phyloP scores from a whole-genome alignment of 2,113 vertebrate species.

The Apteryx mantelli region DNA sequence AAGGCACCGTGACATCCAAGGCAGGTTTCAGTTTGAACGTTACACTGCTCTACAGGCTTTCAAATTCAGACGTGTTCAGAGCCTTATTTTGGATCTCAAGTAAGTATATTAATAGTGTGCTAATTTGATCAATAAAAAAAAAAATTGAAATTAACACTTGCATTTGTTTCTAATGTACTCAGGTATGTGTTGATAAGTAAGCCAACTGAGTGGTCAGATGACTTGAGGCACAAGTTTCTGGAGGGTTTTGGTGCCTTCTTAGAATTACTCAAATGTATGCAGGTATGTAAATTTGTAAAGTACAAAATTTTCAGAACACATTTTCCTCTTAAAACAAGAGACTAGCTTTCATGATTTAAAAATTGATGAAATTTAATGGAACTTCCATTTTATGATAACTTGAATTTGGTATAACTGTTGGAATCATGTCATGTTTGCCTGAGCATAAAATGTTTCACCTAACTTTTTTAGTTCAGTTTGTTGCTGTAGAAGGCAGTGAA shows the following conservation, averaged over 20 bases:
- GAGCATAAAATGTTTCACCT: not conserved
- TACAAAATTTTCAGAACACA: not conserved
- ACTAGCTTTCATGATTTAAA: not conserved
- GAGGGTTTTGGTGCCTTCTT: constrained; percentile 93
- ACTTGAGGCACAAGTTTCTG: constrained; percentile 90
- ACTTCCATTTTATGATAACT: not conserved
- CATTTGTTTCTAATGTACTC: constrained; percentile 18
- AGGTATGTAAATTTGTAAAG: constrained; percentile 78
- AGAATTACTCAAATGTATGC: constrained; percentile 96
- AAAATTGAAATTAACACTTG: not conserved
- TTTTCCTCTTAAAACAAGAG: not conserved
- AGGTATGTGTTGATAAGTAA: constrained; percentile 95
- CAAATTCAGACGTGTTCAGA: constrained; percentile 96
- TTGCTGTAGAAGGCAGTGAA: not conserved
- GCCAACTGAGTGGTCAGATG: constrained; percentile 89
- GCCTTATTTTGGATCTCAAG: constrained; percentile 96
- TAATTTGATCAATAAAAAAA: not conserved
- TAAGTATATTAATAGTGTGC: constrained; percentile 68
- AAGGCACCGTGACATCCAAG: constrained; percentile 90
- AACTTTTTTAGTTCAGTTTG: not conserved
- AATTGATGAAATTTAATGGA: not conserved
- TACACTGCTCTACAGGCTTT: constrained; percentile 96
- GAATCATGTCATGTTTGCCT: not conserved
- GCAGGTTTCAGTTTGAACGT: constrained; percentile 96
- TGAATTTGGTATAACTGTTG: not conserved